A percentile compares a stretch with the other conserved stretches of the same genome.
Evolutionary conservation across 2,113 vertebrate species (phyloP).

Genomic region (Cairina moschata): DNA sequence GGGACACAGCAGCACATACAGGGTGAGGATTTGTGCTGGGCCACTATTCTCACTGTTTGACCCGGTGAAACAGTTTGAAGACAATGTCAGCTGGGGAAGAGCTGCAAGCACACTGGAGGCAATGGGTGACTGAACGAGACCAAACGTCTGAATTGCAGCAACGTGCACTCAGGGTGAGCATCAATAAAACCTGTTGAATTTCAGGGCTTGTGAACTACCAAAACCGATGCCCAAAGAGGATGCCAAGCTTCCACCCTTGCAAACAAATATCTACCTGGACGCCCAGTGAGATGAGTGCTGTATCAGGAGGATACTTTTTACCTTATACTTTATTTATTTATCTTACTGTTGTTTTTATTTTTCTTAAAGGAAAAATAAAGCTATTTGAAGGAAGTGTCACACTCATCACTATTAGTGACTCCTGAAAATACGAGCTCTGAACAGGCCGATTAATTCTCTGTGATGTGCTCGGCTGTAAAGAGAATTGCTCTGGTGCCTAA

Average conservation of each 20-base stretch:
- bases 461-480: neutral
- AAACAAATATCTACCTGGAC: neutral
- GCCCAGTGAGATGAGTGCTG: neutral
- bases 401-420: neutral
- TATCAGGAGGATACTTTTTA: neutral
- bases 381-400: neutral
- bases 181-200: neutral
- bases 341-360: neutral
- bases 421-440: neutral
- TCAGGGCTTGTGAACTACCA: neutral
- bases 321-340: neutral
- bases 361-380: neutral
- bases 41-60: neutral
- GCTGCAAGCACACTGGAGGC: neutral
- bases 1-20: rapidly evolving
- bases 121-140: rapidly evolving
- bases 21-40: neutral
- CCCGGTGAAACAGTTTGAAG: neutral
- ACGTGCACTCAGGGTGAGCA: too few relatives aligned
- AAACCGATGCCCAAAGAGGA: neutral
- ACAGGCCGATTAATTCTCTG: neutral
- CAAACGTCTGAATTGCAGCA: neutral
- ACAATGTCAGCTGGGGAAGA: neutral
- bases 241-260: neutral
- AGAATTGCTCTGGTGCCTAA: neutral